Evolutionary conservation across 1,140 invertebrate species (phyloP).

Genomic region (Brachionus sp.): DNA sequence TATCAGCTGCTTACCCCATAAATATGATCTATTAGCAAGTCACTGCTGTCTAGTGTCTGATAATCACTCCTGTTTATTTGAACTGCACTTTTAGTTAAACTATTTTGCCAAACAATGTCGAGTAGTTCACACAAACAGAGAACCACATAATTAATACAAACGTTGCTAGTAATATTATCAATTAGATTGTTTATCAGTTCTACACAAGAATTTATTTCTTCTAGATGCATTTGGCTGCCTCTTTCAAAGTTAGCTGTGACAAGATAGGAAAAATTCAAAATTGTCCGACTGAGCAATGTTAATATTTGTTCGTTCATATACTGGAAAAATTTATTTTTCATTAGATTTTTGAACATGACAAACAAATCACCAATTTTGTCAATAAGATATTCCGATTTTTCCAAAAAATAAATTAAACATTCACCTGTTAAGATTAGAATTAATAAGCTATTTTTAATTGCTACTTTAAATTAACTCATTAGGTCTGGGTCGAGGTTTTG

Average conservation of each 20-base stretch:
- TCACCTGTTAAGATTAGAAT: neutral
- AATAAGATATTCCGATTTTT: neutral
- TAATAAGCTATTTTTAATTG: neutral
- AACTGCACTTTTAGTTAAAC: neutral
- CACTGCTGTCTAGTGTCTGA: neutral
- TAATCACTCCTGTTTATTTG: neutral
- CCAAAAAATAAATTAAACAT: conserved; percentile 36
- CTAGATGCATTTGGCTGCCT: neutral
- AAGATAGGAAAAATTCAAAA: conserved; percentile 22
- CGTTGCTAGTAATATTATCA: neutral
- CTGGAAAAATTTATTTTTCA: conserved; percentile 4
- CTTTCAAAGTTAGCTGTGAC: neutral
- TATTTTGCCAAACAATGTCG: conserved; percentile 15
- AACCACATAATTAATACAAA: conserved; percentile 41
- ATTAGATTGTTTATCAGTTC: conserved; percentile 15
- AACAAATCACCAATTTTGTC: conserved; percentile 1
- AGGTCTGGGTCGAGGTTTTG: conserved; percentile 37
- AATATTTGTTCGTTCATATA: conserved; percentile 18
- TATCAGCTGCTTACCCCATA: neutral
- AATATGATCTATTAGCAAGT: conserved; percentile 6
- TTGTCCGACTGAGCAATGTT: neutral
- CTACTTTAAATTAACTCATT: neutral
- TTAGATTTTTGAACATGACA: conserved; percentile 1
- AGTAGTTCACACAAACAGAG: conserved; percentile 38
- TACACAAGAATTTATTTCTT: conserved; percentile 8